Evolutionary conservation across 1,140 invertebrate species (phyloP).

Genomic region (Drosophila guanche): DNA sequence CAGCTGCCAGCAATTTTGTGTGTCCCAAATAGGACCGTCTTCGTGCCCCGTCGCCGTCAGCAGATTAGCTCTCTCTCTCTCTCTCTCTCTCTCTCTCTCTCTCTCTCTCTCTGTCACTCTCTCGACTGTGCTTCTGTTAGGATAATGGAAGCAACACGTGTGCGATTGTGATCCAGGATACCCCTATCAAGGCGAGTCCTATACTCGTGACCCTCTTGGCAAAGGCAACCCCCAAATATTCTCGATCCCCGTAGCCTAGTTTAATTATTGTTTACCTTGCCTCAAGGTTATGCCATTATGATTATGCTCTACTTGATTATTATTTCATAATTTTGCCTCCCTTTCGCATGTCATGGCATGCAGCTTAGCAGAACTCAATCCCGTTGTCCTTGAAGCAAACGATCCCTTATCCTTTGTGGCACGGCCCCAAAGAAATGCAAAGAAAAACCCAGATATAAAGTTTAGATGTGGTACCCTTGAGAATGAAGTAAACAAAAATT

Average conservation of each 20-base stretch:
- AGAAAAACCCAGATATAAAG: conserved; percentile 21
- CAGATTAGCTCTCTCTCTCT: conserved; percentile 45
- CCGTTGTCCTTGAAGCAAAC: conserved; percentile 60
- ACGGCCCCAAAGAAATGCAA: conserved; percentile 55
- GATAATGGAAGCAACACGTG: conserved; percentile 68
- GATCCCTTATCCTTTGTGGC: conserved; percentile 56
- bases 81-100: conserved; percentile 12
- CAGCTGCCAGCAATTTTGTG: conserved; percentile 44
- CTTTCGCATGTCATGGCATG: conserved; percentile 64
- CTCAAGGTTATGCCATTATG: conserved; percentile 75
- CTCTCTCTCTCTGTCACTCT: not conserved
- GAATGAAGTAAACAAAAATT: conserved; percentile 39
- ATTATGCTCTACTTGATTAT: conserved; percentile 72
- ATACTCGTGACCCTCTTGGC: not conserved
- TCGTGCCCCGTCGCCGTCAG: conserved; percentile 5
- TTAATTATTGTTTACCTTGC: conserved; percentile 78
- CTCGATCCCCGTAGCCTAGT: conserved; percentile 22
- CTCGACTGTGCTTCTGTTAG: conserved; percentile 3
- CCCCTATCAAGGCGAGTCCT: conserved; percentile 4
- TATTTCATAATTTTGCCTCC: conserved; percentile 68
- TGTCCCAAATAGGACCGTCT: conserved; percentile 24
- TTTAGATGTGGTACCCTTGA: conserved; percentile 26
- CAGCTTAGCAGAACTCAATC: conserved; percentile 37
- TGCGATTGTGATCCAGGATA: conserved; percentile 33
- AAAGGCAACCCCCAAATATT: no score